A percentile compares a stretch with the other conserved stretches of the same genome.
These are phyloP conservation scores for Phorcus lineatus DNA, from an alignment of 2,888 invertebrate genomes.

Conservation along the genomic window DNA sequence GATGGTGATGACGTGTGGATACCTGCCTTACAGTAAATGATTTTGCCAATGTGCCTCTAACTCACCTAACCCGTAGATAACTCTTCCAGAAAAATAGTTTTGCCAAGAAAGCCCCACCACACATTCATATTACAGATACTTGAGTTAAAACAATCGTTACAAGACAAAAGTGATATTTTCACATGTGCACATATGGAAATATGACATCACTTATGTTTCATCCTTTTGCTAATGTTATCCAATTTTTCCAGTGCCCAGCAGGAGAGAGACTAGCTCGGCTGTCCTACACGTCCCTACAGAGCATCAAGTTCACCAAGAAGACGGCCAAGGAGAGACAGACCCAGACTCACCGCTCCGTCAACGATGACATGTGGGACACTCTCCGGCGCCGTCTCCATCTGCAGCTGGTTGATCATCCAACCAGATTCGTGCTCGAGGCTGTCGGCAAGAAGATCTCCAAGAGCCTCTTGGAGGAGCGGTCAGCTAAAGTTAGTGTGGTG, in stretches of 20 bases:
- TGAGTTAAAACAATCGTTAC: too few relatives aligned
- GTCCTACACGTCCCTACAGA: constrained; percentile 58
- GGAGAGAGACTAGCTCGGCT: constrained; percentile 61
- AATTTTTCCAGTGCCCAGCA: constrained; percentile 47
- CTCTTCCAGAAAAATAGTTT: too few relatives aligned
- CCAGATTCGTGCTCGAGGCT: constrained; percentile 53
- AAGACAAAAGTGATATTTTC: too few relatives aligned
- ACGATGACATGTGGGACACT: constrained; percentile 65
- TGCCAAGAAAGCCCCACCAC: too few relatives aligned
- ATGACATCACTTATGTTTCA: too few relatives aligned
- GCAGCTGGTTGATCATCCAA: constrained; percentile 52
- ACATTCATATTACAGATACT: too few relatives aligned
- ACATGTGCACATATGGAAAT: too few relatives aligned
- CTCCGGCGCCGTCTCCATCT: constrained; percentile 55
- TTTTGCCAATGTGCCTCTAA: too few relatives aligned
- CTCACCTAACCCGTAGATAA: too few relatives aligned
- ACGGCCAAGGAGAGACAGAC: constrained; percentile 55
- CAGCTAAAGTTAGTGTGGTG: constrained; percentile 27
- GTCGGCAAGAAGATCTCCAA: constrained; percentile 48
- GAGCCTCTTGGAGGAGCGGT: constrained; percentile 30
- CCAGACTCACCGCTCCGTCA: constrained; percentile 42
- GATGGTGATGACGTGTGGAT: too few relatives aligned
- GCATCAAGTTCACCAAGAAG: constrained; percentile 61
- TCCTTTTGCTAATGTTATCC: not conserved
- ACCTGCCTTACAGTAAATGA: too few relatives aligned